phyloP scores from a whole-genome alignment of 2,888 invertebrate genomes.

The Salticus scenicus region DNA sequence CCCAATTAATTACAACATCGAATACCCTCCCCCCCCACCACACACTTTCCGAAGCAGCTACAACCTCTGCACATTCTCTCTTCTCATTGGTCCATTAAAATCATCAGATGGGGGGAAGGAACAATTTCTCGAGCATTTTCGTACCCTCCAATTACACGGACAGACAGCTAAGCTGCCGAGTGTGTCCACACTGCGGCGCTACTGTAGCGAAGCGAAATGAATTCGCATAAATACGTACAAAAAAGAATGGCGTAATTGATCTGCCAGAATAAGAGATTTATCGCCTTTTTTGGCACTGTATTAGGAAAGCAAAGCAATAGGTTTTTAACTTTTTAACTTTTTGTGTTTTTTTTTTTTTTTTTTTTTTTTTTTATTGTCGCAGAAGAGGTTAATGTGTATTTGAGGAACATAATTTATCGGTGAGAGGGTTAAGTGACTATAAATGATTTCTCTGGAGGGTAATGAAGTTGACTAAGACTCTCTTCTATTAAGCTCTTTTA shows the following conservation, averaged over 20 bases:
- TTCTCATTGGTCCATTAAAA: conserved; percentile 65
- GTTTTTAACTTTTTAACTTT: background rate
- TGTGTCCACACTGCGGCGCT: conserved; percentile 65
- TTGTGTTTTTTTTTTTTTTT: too few relatives aligned
- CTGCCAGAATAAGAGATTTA: conserved; percentile 37
- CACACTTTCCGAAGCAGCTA: too few relatives aligned
- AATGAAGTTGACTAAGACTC: background rate
- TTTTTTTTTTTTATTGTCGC: background rate
- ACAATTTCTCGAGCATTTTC: conserved; percentile 60
- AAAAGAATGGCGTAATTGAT: conserved; percentile 41
- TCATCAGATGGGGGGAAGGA: conserved; percentile 48
- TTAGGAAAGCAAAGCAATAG: background rate
- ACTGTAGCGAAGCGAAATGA: conserved; percentile 34
- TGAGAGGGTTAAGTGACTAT: conserved; percentile 8
- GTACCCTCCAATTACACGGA: conserved; percentile 64
- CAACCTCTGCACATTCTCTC: conserved; percentile 45
- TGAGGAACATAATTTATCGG: conserved; percentile 2
- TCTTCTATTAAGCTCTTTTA: background rate
- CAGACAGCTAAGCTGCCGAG: conserved; percentile 61
- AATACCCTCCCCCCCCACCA: conserved; percentile 32
- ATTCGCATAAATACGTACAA: conserved; percentile 4
- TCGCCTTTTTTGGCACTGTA: conserved; percentile 41
- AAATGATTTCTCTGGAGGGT: background rate
- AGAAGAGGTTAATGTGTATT: background rate
- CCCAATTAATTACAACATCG: conserved; percentile 68